phyloP scores from a whole-genome alignment of 1,140 invertebrate genomes.

The Penaeus japonicus region DNA sequence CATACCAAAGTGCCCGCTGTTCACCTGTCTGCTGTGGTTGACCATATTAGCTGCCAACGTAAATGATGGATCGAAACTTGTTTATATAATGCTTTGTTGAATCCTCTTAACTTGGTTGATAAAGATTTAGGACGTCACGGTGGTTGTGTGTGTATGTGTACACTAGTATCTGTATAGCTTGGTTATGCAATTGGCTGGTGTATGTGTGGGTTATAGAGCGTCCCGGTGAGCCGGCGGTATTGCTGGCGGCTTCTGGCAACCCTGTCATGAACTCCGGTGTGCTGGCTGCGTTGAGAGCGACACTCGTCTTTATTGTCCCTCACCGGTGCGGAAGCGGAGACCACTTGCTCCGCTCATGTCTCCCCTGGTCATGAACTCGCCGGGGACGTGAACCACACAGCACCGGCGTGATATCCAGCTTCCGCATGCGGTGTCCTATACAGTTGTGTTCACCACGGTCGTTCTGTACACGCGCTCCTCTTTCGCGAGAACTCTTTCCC shows the following conservation, averaged over 20 bases:
- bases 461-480: neutral
- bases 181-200: no score
- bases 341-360: neutral
- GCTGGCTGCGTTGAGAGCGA: neutral
- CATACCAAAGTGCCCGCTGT: no score
- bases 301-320: neutral
- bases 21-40: no score
- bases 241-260: neutral
- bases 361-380: slow-evolving; percentile 18
- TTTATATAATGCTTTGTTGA: no score
- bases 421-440: neutral
- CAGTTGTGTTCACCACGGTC: neutral
- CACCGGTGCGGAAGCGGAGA: neutral
- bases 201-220: neutral
- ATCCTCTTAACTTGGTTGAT: no score
- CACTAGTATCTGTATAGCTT: no score
- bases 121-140: no score
- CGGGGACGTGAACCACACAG: slow-evolving; percentile 8
- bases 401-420: neutral
- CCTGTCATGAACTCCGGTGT: slow-evolving; percentile 24
- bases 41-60: no score
- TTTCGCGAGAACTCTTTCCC: neutral
- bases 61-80: no score
- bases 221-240: neutral
- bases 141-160: no score